Base-by-base conservation (phyloP, 2,888 invertebrate genomes). In the Bedellia somnulentella region DNA sequence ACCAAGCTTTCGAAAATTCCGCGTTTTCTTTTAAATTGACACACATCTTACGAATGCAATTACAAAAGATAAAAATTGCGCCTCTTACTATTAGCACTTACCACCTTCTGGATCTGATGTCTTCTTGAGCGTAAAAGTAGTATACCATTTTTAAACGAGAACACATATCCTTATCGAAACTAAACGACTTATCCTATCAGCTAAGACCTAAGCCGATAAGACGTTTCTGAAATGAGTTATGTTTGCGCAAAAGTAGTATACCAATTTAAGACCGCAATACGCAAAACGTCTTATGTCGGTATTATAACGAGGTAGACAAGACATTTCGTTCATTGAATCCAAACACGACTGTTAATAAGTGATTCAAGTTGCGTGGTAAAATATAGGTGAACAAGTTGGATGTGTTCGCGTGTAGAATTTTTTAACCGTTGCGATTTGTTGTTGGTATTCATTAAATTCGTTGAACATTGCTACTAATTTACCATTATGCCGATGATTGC, bases 211-310 rank as follows among this genome's bases (percentile, higher is more conserved):
- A 8, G 9, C 14, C 10, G 18, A 25, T 46, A 33, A 8, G 31
- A 17, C 31, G 3, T 34, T 37, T 34, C 8, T n/a, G 6, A 24
- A 24, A 25, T 31, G 27, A 30, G 21, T 29, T 32, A 27, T 25
- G 30, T 35, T 36, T 11, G 30, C 13, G 30, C 27, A 24, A 32
- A 37, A 30, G 39, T 45, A 32, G 44, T 45, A 45, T 52, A 51
- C 52, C 36, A 52, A 46, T 52, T 52, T 46, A 35, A 33, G 36
- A 36, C 30, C 31, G 23, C 6, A 10, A 22, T 16, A 26, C 15
- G 3, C 9, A 36, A 46, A 53, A 52, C 34, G 52, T 39, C 45
- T 37, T 54, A 57, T 34, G 43, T 38, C 13, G 21, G 15, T 2
- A 8, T 12, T 15, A 14, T 25, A 9, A 5, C 3, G 5, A 3